Evolutionary conservation across 2,797 vertebrate species (phyloP).

Genomic region (Gadopsis bispinosus): DNA sequence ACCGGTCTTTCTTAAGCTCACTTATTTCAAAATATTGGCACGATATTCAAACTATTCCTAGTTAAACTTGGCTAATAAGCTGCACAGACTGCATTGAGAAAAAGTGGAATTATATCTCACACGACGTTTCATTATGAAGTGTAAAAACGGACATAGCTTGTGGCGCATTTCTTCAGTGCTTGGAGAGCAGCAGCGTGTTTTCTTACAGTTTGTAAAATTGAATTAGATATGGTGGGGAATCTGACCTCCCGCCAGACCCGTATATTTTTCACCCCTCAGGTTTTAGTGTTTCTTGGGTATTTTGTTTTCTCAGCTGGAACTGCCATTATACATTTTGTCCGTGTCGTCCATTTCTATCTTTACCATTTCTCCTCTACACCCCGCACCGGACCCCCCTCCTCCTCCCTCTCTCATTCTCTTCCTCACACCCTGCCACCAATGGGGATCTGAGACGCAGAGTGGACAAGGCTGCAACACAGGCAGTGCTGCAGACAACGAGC

Average conservation of each 20-base stretch:
- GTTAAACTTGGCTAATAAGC: background rate
- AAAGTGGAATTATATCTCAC: background rate
- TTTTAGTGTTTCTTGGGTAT: constrained; percentile 85
- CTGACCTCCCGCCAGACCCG: constrained; percentile 84
- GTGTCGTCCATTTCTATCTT: constrained; percentile 78
- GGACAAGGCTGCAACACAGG: constrained; percentile 29
- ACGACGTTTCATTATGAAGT: constrained; percentile 33
- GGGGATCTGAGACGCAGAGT: constrained; percentile 64
- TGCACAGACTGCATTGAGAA: background rate
- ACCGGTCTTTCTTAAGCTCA: background rate
- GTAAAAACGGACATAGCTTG: constrained; percentile 56
- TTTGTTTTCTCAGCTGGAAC: constrained; percentile 89
- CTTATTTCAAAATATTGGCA: background rate
- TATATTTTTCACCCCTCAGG: constrained; percentile 85
- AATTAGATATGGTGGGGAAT: constrained; percentile 88
- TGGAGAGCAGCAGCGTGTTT: constrained; percentile 80
- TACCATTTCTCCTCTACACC: constrained; percentile 63
- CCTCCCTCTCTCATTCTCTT: constrained; percentile 52
- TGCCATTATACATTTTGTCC: constrained; percentile 81
- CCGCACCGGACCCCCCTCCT: constrained; percentile 1
- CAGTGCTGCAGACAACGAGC: constrained; percentile 35
- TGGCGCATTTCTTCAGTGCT: constrained; percentile 47
- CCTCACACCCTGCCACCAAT: constrained; percentile 71
- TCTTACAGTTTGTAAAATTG: constrained; percentile 89
- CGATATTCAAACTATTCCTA: background rate